phyloP scores from a whole-genome alignment of 2,797 vertebrate species.

The Syngnathus rostellatus region DNA sequence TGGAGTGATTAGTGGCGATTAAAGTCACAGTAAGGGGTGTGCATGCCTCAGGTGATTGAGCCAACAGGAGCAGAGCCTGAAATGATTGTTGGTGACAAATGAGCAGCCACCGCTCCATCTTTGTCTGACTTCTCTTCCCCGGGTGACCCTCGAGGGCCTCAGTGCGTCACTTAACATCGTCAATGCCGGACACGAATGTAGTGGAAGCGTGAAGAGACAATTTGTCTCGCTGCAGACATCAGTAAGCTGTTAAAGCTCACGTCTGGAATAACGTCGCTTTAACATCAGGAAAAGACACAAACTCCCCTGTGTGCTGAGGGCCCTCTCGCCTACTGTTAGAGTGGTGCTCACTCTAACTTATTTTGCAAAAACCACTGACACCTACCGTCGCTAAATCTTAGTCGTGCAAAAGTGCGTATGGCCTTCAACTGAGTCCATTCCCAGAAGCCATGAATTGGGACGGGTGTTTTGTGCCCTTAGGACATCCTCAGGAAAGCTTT shows the following conservation, averaged over 20 bases:
- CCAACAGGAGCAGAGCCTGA: conserved; percentile 32
- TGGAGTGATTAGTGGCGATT: conserved; percentile 31
- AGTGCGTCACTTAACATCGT: conserved; percentile 18
- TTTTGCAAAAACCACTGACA: no score
- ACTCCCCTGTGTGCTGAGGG: conserved; percentile 31
- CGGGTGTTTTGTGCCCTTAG: conserved; percentile 18
- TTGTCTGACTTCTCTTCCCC: conserved; percentile 38
- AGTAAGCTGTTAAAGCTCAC: conserved; percentile 18
- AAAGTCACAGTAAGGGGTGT: conserved; percentile 36
- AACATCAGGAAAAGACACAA: conserved; percentile 31
- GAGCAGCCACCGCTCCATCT: conserved; percentile 22
- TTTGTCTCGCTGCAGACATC: conserved; percentile 1
- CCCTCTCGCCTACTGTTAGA: conserved; percentile 13
- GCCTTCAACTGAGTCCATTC: conserved; percentile 35
- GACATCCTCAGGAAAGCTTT: conserved; percentile 34
- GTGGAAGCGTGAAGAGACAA: background rate
- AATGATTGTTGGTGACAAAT: conserved; percentile 38
- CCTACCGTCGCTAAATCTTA: conserved; percentile 22
- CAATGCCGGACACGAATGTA: conserved; percentile 30
- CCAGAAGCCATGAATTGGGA: conserved; percentile 49
- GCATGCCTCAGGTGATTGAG: conserved; percentile 37
- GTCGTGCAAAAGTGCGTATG: conserved; percentile 8
- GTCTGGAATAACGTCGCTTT: conserved; percentile 38
- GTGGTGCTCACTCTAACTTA: no score
- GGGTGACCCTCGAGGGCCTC: conserved; percentile 18